Conservation (phyloP, 35 echinoderm and acorn worm genomes). For the Holothuria glaberrima region DNA sequence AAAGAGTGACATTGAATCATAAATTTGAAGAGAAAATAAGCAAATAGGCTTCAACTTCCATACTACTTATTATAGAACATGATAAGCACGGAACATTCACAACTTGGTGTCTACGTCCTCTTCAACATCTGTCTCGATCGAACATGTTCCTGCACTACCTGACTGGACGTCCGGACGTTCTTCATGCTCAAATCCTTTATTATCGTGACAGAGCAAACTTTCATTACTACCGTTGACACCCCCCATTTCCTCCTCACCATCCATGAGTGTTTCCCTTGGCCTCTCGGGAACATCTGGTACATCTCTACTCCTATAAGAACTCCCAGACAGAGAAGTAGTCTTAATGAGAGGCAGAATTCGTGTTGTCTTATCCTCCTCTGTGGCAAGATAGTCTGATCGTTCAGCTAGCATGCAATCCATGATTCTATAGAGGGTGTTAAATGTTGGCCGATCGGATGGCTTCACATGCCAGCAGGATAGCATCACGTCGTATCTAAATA, state of each 20-base stretch:
- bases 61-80: too few relatives aligned
- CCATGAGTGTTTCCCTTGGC: conserved; percentile 23
- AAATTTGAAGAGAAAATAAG: too few relatives aligned
- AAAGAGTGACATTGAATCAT: too few relatives aligned
- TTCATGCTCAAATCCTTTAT: too few relatives aligned
- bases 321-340: not conserved
- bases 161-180: too few relatives aligned
- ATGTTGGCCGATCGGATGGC: conserved; percentile 74
- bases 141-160: too few relatives aligned
- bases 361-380: conserved; percentile 21
- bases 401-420: conserved; percentile 79
- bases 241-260: not conserved
- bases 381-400: conserved; percentile 69
- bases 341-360: conserved; percentile 40
- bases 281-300: conserved; percentile 33
- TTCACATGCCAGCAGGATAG: conserved; percentile 79
- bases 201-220: too few relatives aligned
- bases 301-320: not conserved
- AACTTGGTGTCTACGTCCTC: too few relatives aligned
- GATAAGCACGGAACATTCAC: too few relatives aligned
- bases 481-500: conserved; percentile 81
- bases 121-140: too few relatives aligned
- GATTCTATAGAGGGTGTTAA: conserved; percentile 72
- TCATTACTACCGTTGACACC: too few relatives aligned
- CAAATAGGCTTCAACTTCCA: too few relatives aligned